Conservation (phyloP, 2,797 vertebrate genomes). For the Sebastes trivittatus region DNA sequence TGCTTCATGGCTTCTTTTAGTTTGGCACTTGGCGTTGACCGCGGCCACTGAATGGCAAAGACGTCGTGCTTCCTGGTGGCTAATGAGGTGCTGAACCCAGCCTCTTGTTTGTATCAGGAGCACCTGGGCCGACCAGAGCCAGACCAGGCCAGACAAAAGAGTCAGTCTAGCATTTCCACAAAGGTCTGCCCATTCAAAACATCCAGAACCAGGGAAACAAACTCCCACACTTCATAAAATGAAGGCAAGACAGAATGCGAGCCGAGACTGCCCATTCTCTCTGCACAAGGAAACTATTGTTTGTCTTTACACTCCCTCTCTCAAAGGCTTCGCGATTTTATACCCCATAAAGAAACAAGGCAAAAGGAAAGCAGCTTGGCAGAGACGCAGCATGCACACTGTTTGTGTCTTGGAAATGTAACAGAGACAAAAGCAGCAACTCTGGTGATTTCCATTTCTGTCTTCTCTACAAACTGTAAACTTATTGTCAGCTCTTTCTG, state of each 20-base stretch:
- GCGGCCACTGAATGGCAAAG: slow-evolving; percentile 49
- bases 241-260: slow-evolving; percentile 67
- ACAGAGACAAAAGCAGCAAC: slow-evolving; percentile 19
- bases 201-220: slow-evolving; percentile 68
- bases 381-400: slow-evolving; percentile 7
- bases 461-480: background rate
- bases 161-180: slow-evolving; percentile 60
- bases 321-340: slow-evolving; percentile 48
- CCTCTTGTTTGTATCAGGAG: slow-evolving; percentile 72
- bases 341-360: slow-evolving; percentile 44
- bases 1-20: slow-evolving; percentile 39
- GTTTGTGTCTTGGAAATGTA: slow-evolving; percentile 43
- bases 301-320: slow-evolving; percentile 63
- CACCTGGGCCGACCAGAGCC: slow-evolving; percentile 72
- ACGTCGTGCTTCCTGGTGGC: slow-evolving; percentile 57
- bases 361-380: slow-evolving; percentile 37
- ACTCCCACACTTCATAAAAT: slow-evolving; percentile 78
- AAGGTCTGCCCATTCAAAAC: slow-evolving; percentile 70
- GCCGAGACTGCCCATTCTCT: slow-evolving; percentile 61
- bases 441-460: slow-evolving; percentile 11
- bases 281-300: slow-evolving; percentile 80
- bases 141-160: slow-evolving; percentile 62
- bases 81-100: slow-evolving; percentile 75
- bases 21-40: slow-evolving; percentile 31
- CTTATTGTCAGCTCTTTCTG: background rate